phyloP scores from a whole-genome alignment of 2,888 invertebrate genomes.

The Prosopocoilus inquinatus region DNA sequence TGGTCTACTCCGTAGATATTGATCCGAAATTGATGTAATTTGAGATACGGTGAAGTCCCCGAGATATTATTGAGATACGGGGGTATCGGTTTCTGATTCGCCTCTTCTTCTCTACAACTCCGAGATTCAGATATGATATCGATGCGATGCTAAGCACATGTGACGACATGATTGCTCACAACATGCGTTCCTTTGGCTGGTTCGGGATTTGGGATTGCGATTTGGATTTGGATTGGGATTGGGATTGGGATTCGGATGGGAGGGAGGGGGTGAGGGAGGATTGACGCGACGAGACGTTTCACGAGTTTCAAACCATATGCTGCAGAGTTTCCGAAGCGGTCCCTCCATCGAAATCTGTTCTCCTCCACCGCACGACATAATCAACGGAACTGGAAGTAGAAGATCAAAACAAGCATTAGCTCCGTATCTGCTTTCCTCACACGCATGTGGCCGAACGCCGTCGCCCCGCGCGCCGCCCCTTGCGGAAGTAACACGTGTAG shows the following conservation, averaged over 20 bases:
- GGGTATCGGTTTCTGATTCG: slow-evolving; percentile 25
- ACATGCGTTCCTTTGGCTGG: neutral
- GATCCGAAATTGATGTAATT: slow-evolving; percentile 50
- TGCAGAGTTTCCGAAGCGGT: too few species aligned
- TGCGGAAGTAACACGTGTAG: slow-evolving; percentile 27
- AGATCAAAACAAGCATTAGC: slow-evolving; percentile 13
- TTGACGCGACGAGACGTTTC: too few species aligned
- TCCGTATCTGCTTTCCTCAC: slow-evolving; percentile 8
- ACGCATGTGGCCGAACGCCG: slow-evolving; percentile 4
- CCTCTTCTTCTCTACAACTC: slow-evolving; percentile 22
- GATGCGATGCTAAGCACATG: neutral
- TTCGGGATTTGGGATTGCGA: too few species aligned
- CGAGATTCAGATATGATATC: slow-evolving; percentile 38
- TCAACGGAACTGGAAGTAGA: slow-evolving; percentile 12
- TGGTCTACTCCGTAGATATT: slow-evolving; percentile 34
- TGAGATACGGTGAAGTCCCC: slow-evolving; percentile 43
- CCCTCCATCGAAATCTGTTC: too few species aligned
- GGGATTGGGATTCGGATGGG: neutral
- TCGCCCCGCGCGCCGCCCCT: slow-evolving; percentile 6
- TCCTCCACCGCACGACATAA: slow-evolving; percentile 1
- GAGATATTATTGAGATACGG: slow-evolving; percentile 38
- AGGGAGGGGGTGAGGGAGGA: neutral
- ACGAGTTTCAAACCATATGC: too few species aligned
- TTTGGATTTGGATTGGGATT: neutral
- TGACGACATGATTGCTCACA: slow-evolving; percentile 1